A percentile compares a stretch with the other conserved stretches of the same genome.
phyloP scores from a whole-genome alignment of 2,113 vertebrate genomes.

The Vimba vimba region DNA sequence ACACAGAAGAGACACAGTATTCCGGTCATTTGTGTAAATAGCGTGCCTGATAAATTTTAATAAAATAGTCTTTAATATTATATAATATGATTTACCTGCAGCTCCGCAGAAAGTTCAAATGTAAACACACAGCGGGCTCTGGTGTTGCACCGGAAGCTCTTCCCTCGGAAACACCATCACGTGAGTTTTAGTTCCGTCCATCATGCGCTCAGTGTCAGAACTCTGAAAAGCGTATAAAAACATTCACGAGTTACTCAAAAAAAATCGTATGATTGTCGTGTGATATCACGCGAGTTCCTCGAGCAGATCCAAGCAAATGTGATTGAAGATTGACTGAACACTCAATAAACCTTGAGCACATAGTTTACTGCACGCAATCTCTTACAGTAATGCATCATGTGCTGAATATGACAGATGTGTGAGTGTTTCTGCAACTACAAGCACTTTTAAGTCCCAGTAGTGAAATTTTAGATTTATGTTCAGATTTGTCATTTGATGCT shows the following conservation, averaged over 20 bases:
- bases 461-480: too few relatives aligned
- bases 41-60: neutral
- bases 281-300: neutral
- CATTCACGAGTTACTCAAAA: neutral
- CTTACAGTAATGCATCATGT: too few relatives aligned
- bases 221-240: neutral
- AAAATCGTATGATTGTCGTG: neutral
- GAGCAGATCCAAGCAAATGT: neutral
- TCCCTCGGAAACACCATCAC: neutral
- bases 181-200: neutral
- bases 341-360: neutral
- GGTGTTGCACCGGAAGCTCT: neutral
- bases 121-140: neutral
- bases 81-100: slow-evolving; percentile 3
- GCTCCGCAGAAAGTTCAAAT: neutral
- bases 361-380: neutral
- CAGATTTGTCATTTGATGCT: too few relatives aligned
- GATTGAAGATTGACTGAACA: neutral
- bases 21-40: neutral
- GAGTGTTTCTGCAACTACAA: too few relatives aligned
- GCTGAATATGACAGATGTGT: too few relatives aligned
- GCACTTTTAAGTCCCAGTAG: too few relatives aligned
- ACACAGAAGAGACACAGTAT: neutral
- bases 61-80: too few relatives aligned
- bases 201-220: neutral